Conservation (phyloP, 2,113 vertebrate species). For the Elgaria multicarinata region DNA sequence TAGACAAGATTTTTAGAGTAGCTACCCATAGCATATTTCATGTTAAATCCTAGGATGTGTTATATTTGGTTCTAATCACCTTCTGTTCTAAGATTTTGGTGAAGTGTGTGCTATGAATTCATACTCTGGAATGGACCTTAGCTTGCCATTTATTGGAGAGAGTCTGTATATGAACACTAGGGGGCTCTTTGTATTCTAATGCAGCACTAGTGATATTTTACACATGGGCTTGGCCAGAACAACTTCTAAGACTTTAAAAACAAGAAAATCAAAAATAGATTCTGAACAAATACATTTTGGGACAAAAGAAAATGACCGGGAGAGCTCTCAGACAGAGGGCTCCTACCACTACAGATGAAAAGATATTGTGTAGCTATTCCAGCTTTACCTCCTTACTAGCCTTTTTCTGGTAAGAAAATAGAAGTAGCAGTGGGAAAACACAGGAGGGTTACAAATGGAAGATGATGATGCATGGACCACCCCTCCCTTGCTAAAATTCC, state of each 20-base stretch:
- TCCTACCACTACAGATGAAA: no score
- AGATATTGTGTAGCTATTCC: no score
- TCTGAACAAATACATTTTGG: no score
- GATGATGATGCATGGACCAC: no score
- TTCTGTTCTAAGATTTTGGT: neutral
- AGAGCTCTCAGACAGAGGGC: no score
- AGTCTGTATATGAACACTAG: constrained; percentile 65
- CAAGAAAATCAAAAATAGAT: neutral
- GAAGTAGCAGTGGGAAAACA: no score
- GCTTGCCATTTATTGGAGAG: neutral
- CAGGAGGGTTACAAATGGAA: no score
- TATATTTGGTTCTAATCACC: neutral
- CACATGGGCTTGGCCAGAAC: neutral
- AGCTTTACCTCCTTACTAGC: no score
- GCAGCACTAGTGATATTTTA: neutral
- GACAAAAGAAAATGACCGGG: no score
- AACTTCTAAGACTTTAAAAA: neutral
- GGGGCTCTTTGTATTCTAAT: constrained; percentile 70
- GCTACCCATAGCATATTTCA: neutral
- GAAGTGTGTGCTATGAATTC: neutral
- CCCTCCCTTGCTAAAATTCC: no score
- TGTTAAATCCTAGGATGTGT: neutral
- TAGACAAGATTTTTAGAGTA: neutral
- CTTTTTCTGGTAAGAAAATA: no score
- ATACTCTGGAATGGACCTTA: neutral